phyloP scores from a whole-genome alignment of 2,888 invertebrate species.

The Atrina japonica region DNA sequence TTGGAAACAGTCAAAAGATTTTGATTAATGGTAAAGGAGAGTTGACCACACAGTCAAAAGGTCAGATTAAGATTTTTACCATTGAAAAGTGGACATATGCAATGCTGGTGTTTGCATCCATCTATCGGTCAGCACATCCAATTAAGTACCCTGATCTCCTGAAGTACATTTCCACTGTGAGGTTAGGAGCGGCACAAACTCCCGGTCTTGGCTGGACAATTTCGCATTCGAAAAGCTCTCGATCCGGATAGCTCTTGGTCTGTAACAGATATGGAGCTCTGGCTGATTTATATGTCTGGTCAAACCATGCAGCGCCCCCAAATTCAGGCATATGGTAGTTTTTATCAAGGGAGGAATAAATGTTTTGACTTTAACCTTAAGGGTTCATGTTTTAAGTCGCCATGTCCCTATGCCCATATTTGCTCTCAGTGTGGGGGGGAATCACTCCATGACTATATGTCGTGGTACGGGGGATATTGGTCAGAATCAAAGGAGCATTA shows the following conservation, averaged over 20 bases:
- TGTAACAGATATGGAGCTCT: slow-evolving; percentile 33
- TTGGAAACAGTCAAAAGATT: not conserved
- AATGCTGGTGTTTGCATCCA: slow-evolving; percentile 33
- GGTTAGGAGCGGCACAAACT: slow-evolving; percentile 37
- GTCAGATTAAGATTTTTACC: not conserved
- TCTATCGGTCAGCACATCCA: slow-evolving; percentile 33
- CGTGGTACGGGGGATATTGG: no score
- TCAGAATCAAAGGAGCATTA: not conserved
- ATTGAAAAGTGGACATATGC: slow-evolving; percentile 40
- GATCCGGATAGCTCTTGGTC: slow-evolving; percentile 14
- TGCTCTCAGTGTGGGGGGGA: not conserved
- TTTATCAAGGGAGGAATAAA: not conserved
- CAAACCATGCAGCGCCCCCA: slow-evolving; percentile 1
- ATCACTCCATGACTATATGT: no score
- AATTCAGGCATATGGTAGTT: not conserved
- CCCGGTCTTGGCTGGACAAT: no score
- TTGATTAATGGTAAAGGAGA: slow-evolving; percentile 2
- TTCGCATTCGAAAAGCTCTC: not conserved
- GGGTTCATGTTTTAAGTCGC: slow-evolving; percentile 16
- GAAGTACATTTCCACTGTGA: slow-evolving; percentile 30
- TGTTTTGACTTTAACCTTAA: slow-evolving; percentile 31
- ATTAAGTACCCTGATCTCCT: slow-evolving; percentile 28
- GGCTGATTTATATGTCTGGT: slow-evolving; percentile 14
- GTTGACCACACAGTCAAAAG: not conserved
- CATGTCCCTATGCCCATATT: slow-evolving; percentile 22